Percentiles rank a stretch among this genome's conserved stretches.
Conservation (phyloP, 2,797 vertebrate genomes). For the Oryzias dopingdopingensis region DNA sequence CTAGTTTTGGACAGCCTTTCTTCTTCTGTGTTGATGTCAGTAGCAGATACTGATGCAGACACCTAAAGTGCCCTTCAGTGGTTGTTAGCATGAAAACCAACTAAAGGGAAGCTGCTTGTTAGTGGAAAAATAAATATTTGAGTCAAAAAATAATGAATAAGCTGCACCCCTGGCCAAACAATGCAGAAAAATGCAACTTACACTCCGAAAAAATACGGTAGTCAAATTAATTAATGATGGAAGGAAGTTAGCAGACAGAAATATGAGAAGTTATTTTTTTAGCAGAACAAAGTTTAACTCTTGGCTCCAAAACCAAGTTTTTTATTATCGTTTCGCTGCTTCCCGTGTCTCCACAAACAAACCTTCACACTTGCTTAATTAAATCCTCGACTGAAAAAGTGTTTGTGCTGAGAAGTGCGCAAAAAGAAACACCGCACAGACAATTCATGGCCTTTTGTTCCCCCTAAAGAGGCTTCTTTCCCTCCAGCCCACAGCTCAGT, state of each 20-base stretch:
- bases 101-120: too few species aligned
- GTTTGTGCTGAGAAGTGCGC: slow-evolving; percentile 64
- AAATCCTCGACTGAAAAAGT: slow-evolving; percentile 64
- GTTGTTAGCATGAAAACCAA: too few species aligned
- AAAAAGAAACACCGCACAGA: slow-evolving; percentile 51
- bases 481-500: slow-evolving; percentile 33
- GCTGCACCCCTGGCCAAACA: too few species aligned
- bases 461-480: slow-evolving; percentile 40
- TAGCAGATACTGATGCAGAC: too few species aligned
- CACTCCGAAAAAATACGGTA: slow-evolving; percentile 1
- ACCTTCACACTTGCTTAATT: slow-evolving; percentile 65
- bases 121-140: too few species aligned
- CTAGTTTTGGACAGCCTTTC: too few species aligned
- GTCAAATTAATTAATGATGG: slow-evolving; percentile 52
- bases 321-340: slow-evolving; percentile 48
- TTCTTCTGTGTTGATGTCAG: too few species aligned
- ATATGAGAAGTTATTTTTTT: slow-evolving; percentile 60
- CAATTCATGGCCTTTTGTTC: slow-evolving; percentile 56
- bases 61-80: too few species aligned
- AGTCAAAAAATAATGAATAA: too few species aligned
- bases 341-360: slow-evolving; percentile 61
- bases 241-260: slow-evolving; percentile 47
- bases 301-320: slow-evolving; percentile 40
- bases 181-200: too few species aligned
- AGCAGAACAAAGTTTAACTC: slow-evolving; percentile 50